Evolutionary conservation across 2,797 vertebrate genomes (phyloP).

Genomic region (Falco concolor): DNA sequence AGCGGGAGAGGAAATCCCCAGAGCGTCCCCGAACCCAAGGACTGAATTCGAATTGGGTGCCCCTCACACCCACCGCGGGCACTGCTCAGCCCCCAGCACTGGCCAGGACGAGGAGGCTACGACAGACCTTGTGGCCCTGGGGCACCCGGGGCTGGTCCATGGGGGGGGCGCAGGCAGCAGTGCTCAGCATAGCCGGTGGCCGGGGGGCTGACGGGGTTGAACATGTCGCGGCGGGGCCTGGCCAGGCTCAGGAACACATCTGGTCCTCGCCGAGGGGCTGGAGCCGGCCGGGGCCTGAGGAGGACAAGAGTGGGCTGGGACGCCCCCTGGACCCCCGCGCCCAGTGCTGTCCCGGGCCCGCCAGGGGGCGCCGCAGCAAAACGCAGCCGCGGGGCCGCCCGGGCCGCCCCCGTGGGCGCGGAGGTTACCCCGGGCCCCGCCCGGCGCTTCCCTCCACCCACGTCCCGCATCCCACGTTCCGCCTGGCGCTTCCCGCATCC

Average conservation of each 20-base stretch:
- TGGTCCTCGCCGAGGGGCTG: not conserved
- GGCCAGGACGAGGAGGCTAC: not conserved
- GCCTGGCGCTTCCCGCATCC: too few relatives aligned
- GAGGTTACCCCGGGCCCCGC: not conserved
- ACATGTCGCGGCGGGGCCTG: conserved; percentile 78
- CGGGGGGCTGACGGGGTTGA: conserved; percentile 81
- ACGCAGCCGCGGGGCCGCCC: not conserved
- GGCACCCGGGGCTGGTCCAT: conserved; percentile 75
- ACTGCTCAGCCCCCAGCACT: too few relatives aligned
- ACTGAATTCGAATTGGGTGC: too few relatives aligned
- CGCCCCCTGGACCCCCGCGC: too few relatives aligned
- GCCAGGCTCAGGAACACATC: conserved; percentile 72
- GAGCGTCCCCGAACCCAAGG: not conserved
- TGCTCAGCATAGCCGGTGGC: conserved; percentile 83
- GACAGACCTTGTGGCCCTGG: not conserved
- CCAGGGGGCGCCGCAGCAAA: conserved; percentile 51
- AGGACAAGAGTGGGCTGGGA: not conserved
- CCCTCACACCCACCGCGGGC: rapidly evolving
- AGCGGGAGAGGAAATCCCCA: not conserved
- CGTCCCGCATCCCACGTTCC: too few relatives aligned
- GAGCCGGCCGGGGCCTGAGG: not conserved
- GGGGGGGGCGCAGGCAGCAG: conserved; percentile 86
- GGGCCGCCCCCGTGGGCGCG: too few relatives aligned
- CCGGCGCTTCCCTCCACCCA: too few relatives aligned
- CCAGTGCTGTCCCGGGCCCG: not conserved